A percentile compares a stretch with the other conserved stretches of the same genome.
Conservation (phyloP, 2,113 vertebrate species). For the Larimichthys polyactis region DNA sequence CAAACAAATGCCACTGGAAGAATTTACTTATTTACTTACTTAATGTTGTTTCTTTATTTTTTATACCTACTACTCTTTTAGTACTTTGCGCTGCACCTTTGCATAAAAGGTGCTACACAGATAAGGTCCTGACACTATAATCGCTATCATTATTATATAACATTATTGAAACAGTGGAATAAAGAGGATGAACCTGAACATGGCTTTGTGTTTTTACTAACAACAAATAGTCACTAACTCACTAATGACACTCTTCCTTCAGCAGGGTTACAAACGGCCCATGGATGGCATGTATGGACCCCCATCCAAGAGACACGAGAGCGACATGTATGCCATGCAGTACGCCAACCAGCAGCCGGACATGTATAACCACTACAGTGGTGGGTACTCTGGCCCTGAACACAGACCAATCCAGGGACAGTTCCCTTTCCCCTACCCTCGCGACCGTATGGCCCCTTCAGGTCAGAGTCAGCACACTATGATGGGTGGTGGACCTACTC, state of each 20-base stretch:
- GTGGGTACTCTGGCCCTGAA: conserved; percentile 92
- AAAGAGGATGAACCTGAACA: neutral
- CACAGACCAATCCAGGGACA: conserved; percentile 92
- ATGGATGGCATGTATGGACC: conserved; percentile 97
- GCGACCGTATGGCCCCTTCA: conserved; percentile 88
- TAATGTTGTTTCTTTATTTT: neutral
- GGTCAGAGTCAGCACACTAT: conserved; percentile 87
- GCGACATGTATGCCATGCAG: conserved; percentile 93
- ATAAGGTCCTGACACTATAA: neutral
- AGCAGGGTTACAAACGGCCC: conserved; percentile 95
- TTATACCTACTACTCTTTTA: neutral
- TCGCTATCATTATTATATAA: neutral
- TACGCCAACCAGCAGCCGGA: conserved; percentile 94
- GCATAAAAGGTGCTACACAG: neutral
- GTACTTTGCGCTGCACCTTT: neutral
- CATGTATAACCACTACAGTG: conserved; percentile 92
- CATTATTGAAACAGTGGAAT: neutral
- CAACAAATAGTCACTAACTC: neutral
- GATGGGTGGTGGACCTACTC: conserved; percentile 90
- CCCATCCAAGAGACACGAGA: conserved; percentile 95
- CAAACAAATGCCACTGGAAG: neutral
- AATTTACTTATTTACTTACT: neutral
- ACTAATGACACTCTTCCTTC: neutral
- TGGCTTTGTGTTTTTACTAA: neutral
- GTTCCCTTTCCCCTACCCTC: conserved; percentile 91